A percentile compares a stretch with the other conserved stretches of the same genome.
Evolutionary conservation across 2,797 vertebrate species (phyloP).

Genomic region (Varecia variegata): DNA sequence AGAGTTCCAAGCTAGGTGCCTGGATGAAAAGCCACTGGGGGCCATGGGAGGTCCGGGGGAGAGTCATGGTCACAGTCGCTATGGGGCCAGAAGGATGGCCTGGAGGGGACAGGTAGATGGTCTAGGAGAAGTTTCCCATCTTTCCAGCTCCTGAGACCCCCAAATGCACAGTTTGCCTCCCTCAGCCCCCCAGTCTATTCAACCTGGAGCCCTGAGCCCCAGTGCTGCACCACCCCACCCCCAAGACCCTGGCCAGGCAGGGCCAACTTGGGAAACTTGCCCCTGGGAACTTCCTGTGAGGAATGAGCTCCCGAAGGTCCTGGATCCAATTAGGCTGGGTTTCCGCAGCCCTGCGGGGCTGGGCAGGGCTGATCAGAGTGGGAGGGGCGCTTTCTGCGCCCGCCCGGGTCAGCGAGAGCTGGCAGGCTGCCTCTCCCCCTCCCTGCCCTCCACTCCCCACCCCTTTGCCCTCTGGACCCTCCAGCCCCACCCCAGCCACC

Average conservation of each 20-base stretch:
- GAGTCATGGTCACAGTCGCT: background rate
- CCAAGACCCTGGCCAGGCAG: background rate
- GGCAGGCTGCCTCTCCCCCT: background rate
- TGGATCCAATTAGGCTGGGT: constrained; percentile 62
- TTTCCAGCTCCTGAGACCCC: background rate
- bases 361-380: background rate
- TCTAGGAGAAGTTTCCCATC: background rate
- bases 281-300: constrained; percentile 54
- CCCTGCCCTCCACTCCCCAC: background rate
- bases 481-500: background rate
- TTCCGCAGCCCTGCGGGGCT: background rate
- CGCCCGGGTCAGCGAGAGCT: background rate
- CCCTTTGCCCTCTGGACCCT: background rate
- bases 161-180: background rate
- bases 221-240: background rate
- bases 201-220: background rate
- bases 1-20: background rate
- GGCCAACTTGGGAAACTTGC: background rate
- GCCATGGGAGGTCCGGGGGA: background rate
- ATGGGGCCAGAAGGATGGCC: background rate
- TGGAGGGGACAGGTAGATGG: background rate
- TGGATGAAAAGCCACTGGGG: background rate
- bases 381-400: background rate
- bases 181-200: background rate
- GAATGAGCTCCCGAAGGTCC: constrained; percentile 10